These are phyloP conservation scores for Epicampocera succincta DNA, from an alignment of 2,888 invertebrate genomes.

Conservation along the genomic window DNA sequence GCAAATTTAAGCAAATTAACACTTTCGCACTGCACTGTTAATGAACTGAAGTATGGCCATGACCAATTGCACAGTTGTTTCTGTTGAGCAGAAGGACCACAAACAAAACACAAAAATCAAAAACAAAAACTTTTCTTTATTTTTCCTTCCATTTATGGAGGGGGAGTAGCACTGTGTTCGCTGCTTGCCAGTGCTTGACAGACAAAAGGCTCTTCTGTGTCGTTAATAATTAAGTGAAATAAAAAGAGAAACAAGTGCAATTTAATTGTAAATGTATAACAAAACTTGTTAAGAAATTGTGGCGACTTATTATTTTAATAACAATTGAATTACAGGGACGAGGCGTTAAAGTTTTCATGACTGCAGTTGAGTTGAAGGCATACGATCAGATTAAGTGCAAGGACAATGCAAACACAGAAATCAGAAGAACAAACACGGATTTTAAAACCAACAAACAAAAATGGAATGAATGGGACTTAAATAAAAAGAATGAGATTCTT, in stretches of 20 bases:
- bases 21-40: conserved; percentile 63
- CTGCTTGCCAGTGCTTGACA: too few relatives aligned
- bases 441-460: too few relatives aligned
- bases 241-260: conserved; percentile 32
- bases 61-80: conserved; percentile 22
- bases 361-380: too few relatives aligned
- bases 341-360: too few relatives aligned
- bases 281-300: conserved; percentile 45
- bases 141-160: neutral
- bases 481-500: too few relatives aligned
- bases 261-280: conserved; percentile 20
- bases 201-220: conserved; percentile 2
- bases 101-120: too few relatives aligned
- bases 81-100: conserved; percentile 1
- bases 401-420: too few relatives aligned
- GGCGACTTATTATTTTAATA: neutral
- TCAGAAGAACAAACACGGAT: too few relatives aligned
- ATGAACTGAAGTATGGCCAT: conserved; percentile 38
- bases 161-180: neutral
- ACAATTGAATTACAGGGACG: neutral
- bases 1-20: conserved; percentile 58
- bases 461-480: too few relatives aligned
- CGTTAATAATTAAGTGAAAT: conserved; percentile 43
- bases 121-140: neutral
- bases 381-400: too few relatives aligned